A percentile compares a stretch with the other conserved stretches of the same genome.
Evolutionary conservation across 2,113 vertebrate genomes (phyloP).

Genomic region (Microcebus ravelobensis): DNA sequence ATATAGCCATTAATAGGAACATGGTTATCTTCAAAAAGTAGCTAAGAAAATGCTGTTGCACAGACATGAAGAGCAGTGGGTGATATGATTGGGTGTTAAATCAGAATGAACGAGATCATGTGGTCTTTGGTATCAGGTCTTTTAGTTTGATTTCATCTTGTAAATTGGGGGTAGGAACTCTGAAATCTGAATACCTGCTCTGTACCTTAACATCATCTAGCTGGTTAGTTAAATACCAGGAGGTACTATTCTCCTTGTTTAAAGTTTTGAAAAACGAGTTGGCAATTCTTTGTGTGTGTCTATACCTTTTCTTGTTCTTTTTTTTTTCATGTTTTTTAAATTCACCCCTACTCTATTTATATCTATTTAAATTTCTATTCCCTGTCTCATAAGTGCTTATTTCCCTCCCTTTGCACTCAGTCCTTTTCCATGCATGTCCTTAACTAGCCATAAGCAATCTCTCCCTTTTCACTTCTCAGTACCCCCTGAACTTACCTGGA

Average conservation of each 20-base stretch:
- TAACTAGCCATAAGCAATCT: not conserved
- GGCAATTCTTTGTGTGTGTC: not conserved
- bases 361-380: not conserved
- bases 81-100: not conserved
- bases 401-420: not conserved
- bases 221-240: not conserved
- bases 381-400: not conserved
- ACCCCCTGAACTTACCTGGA: not conserved
- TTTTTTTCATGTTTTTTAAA: not conserved
- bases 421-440: not conserved
- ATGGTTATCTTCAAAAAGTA: not conserved
- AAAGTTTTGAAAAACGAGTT: not conserved
- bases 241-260: not conserved
- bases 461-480: not conserved
- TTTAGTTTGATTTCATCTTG: slow-evolving; percentile 8
- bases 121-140: not conserved
- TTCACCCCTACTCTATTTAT: not conserved
- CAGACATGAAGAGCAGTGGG: not conserved
- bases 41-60: not conserved
- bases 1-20: not conserved
- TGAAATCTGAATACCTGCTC: not conserved
- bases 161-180: not conserved
- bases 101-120: not conserved
- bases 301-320: not conserved
- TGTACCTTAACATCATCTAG: not conserved